Base-by-base conservation (phyloP, 2,797 vertebrate species). In the Saxicola maurus region DNA sequence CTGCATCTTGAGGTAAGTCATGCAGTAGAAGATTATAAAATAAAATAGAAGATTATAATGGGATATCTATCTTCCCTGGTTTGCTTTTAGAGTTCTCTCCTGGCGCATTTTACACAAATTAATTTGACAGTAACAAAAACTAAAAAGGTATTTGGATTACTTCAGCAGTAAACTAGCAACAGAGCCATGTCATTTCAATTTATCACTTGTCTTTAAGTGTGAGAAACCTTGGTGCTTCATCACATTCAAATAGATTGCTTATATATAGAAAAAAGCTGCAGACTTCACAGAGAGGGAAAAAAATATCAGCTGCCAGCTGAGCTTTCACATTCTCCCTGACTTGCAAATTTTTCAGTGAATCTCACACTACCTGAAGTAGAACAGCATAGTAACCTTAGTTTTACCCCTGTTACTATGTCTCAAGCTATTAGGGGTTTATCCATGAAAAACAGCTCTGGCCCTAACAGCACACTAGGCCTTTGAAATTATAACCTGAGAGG, bases 41-140 rank as follows among this genome's bases (percentile, higher is more conserved):
- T 74, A 45, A 75, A 83, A 71, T 52, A 55, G 31, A 78, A 79
- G 71, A 56, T 69, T 49, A 13, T 46, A 68, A 78, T 68, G 81
- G 43, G 30, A 38, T 71, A 67, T 91, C 35, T 72, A 2, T 91
- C 61, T 92, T 86, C 75, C 40, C 37, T 86, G 28, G 20, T 82
- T 80, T 85, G 28, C 73, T 89, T 87, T 89, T 43, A 80, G 31
- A 72, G 23, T 65, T 94, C 30, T 87, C 57, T 94, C 51, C 48
- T 91, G 88, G 46, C 24, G 62, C 81, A 69, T 89, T 88, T 93
- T 90, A 55, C 52, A 81, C 30, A 87, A 89, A 90, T 90, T 90
- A 88, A 89, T 94, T 90, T 93, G 68, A 82, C 82, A 91, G 76
- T 82, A 87, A 69, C 40, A 88, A 92, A 91, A 87, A 6, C 46